Evolutionary conservation across 2,888 invertebrate genomes (phyloP), one percentile per base, ranked within the genome.

Genomic region (Bellardia bayeri): DNA sequence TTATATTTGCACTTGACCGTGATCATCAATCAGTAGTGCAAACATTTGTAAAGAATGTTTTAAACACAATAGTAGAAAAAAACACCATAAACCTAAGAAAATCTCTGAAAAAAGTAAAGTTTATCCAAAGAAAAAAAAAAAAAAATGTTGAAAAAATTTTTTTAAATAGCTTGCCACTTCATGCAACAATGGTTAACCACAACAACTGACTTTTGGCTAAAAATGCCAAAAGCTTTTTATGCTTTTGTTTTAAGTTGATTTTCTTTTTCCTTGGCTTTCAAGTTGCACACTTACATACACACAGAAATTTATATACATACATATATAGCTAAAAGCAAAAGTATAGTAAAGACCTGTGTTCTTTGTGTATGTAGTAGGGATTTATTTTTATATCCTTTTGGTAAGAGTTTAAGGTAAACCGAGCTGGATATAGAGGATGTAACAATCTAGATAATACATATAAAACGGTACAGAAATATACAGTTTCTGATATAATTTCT

Each of bases 1-100:
- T 89, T 89, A 88, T 68, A 71, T 82, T 89, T 85, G 79, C 82
- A 85, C 89, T 88, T 88, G 89, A 89, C 86, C 89, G 64, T 88
- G 86, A 85, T 88, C 89, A 90, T 89, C 89, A 90, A 89, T 89
- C 89, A 90, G 76, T 64, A 49, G 30, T 37, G 54, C 72, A 74
- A 56, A 23, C 54, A 74, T 56, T 56, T 64, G n/a, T 30, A 16
- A 54, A 49, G 61, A 75, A 86, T 58, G 66, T 58, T 61, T 9
- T 33, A 61, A 68, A 68, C 23, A 23, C 23, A 23, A 1, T 23
- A 5, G 7, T 13, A 7, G 23, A 56, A 42, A 74, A 30, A 58
- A 61, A 61, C 5, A 7, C 23, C 7, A 11, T 23, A 49, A 54
- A 66, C 23, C 72, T n/a, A 72, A 42, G 14, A 54, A 83, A 54